These are phyloP conservation scores for Dicerorhinus sumatrensis DNA, from an alignment of 2,113 vertebrate species.

Conservation along the genomic window DNA sequence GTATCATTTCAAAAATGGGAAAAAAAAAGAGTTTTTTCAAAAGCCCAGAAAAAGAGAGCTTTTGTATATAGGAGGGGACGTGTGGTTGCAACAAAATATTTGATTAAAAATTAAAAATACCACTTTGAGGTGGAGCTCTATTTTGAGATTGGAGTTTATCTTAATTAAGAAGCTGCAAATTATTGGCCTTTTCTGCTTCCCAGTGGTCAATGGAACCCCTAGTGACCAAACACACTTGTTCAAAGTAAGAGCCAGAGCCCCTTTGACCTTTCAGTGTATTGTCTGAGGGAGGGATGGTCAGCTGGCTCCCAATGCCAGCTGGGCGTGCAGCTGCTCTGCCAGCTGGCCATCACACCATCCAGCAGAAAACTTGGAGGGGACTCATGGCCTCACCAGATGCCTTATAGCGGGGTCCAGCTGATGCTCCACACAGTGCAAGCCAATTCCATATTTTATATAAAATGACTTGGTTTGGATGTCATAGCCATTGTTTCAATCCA, in stretches of 20 bases:
- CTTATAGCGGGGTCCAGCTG: slow-evolving; percentile 71
- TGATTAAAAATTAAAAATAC: slow-evolving; percentile 29
- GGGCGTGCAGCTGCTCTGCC: slow-evolving; percentile 88
- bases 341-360: slow-evolving; percentile 85
- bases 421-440: slow-evolving; percentile 66
- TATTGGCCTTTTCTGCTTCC: slow-evolving; percentile 81
- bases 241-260: slow-evolving; percentile 73
- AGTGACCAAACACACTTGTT: slow-evolving; percentile 83
- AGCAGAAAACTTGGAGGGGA: slow-evolving; percentile 72
- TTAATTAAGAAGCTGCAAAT: slow-evolving; percentile 79
- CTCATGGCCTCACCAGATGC: slow-evolving; percentile 75
- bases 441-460: background rate
- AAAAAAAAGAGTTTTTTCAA: background rate
- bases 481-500: background rate
- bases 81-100: background rate
- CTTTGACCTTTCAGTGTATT: slow-evolving; percentile 85
- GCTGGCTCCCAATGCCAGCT: slow-evolving; percentile 72
- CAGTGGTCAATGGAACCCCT: slow-evolving; percentile 71
- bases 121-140: background rate
- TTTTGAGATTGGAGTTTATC: slow-evolving; percentile 15
- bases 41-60: background rate
- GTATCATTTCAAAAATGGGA: background rate
- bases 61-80: background rate
- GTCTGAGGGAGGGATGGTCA: slow-evolving; percentile 77
- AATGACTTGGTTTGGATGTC: background rate